These are phyloP conservation scores for Chiloscyllium punctatum DNA, from an alignment of 2,797 vertebrate genomes.

Conservation along the genomic window DNA sequence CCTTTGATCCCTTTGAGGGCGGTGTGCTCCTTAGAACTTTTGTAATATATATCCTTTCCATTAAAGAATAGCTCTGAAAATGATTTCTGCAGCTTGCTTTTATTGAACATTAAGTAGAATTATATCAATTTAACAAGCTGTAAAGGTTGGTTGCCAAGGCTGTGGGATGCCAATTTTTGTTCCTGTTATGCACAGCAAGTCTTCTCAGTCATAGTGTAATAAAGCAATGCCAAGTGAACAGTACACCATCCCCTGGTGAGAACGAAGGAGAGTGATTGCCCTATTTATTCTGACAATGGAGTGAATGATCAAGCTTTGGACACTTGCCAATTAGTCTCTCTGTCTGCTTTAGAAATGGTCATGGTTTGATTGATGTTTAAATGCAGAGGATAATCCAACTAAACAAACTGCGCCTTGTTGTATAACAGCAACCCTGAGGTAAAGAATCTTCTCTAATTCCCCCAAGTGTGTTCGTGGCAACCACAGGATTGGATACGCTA, in stretches of 20 bases:
- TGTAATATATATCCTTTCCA: background rate
- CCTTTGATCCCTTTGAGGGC: slow-evolving; percentile 23
- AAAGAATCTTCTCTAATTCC: background rate
- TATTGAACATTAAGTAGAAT: background rate
- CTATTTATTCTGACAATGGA: background rate
- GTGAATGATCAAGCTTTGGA: background rate
- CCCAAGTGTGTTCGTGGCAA: background rate
- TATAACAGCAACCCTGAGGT: background rate
- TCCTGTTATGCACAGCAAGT: background rate
- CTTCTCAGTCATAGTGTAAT: background rate
- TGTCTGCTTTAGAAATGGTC: background rate
- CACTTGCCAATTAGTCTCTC: background rate
- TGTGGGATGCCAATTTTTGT: background rate
- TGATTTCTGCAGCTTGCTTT: too few species aligned
- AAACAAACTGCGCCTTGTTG: background rate
- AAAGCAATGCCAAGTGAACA: background rate
- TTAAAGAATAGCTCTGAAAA: background rate
- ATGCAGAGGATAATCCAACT: background rate
- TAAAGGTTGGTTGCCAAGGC: background rate
- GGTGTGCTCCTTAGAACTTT: background rate
- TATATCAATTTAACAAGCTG: background rate
- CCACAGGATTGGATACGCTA: background rate
- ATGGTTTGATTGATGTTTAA: background rate
- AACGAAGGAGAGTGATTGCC: background rate
- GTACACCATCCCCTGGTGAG: background rate